Conservation (phyloP, 2,797 vertebrate species). For the Labeo calbasu region DNA sequence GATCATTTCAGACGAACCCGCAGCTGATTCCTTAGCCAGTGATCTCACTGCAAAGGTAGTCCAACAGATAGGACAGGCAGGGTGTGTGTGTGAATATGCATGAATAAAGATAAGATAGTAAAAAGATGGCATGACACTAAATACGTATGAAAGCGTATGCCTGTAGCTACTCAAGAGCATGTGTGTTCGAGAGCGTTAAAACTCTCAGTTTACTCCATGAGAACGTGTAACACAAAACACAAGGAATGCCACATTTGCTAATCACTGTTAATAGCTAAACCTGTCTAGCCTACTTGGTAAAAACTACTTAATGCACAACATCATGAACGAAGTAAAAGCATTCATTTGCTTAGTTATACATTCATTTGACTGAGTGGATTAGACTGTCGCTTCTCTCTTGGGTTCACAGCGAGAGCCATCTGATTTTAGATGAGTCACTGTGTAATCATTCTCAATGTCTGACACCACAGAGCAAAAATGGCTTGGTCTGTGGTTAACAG, state of each 20-base stretch:
- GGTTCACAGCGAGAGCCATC: constrained; percentile 34
- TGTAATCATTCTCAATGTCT: constrained; percentile 30
- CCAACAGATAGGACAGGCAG: constrained; percentile 72
- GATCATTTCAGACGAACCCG: constrained; percentile 56
- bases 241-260: constrained; percentile 66
- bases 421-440: constrained; percentile 38
- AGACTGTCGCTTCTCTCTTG: constrained; percentile 9
- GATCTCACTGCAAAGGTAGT: constrained; percentile 78
- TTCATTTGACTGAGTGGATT: constrained; percentile 14
- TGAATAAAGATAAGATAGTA: not conserved
- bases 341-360: constrained; percentile 1
- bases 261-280: constrained; percentile 63
- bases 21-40: constrained; percentile 68
- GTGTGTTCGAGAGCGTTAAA: constrained; percentile 52
- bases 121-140: constrained; percentile 6
- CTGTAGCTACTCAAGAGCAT: constrained; percentile 37
- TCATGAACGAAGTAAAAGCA: not conserved
- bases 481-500: constrained; percentile 16
- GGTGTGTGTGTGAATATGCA: constrained; percentile 62
- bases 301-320: constrained; percentile 5
- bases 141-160: not conserved
- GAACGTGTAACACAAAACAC: constrained; percentile 67
- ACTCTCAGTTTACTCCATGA: constrained; percentile 64
- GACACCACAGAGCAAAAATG: constrained; percentile 38
- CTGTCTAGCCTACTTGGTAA: constrained; percentile 24